Evolutionary conservation across 2,113 vertebrate species (phyloP).

Genomic region (Oxyruncus cristatus): DNA sequence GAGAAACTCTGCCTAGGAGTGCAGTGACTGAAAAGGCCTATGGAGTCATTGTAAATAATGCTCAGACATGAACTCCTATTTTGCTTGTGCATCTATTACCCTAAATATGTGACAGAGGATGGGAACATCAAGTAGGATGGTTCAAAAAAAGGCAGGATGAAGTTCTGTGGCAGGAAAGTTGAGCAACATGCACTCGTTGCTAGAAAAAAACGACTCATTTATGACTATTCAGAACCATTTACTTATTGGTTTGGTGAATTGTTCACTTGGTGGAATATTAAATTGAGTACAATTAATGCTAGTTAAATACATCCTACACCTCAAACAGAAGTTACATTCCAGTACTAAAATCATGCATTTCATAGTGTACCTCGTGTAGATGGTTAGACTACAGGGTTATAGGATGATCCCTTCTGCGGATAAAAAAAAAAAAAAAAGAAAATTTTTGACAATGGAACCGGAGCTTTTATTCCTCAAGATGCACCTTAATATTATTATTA

Average conservation of each 20-base stretch:
- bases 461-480: background rate
- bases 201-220: background rate
- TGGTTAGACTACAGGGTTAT: background rate
- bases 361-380: background rate
- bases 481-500: background rate
- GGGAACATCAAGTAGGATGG: background rate
- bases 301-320: background rate
- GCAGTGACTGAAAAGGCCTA: background rate
- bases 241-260: background rate
- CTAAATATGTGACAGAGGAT: background rate
- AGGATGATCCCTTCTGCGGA: background rate
- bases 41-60: background rate
- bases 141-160: background rate
- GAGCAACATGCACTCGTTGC: fast-evolving
- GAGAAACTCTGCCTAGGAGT: background rate
- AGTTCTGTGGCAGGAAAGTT: background rate
- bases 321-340: background rate
- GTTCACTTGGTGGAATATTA: background rate
- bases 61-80: background rate
- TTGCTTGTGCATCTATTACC: background rate
- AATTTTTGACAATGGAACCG: fast-evolving
- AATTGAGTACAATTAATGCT: background rate
- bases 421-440: background rate
- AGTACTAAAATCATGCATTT: background rate
- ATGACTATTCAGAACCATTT: background rate